Base-by-base conservation (phyloP, 1,140 invertebrate genomes). In the Calliphora vicina region DNA sequence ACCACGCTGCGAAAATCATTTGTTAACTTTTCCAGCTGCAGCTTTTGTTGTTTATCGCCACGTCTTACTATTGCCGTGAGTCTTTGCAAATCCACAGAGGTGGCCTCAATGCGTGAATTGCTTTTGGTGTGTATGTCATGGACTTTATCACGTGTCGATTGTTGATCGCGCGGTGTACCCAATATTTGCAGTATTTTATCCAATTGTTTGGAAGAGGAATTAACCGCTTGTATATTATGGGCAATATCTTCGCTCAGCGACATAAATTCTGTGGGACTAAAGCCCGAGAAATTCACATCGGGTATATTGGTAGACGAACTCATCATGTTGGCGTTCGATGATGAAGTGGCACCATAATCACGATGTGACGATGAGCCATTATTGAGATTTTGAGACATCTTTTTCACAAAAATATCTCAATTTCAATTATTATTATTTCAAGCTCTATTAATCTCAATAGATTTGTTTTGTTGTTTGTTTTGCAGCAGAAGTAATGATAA, bases 21-120 rank as follows among this genome's bases (percentile, higher is more conserved):
- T 8, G 94, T 96, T 0, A 98, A 91, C 90, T 96, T 94, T 85
- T 96, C 96, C 71, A 96, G 93, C 91, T 97, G 95, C 84, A 97
- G 91, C 87, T 95, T 96, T 86, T 96, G 95, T 82, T 95, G 93
- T 87, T 96, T 95, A 87, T 96, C 94, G 1, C 93, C 94, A 86
- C 92, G 92, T 74, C 93, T 91, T 81, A 94, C 94, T 10, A 95
- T 91, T 35, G 92, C 92, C 25, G 93, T 94, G 20, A 97, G 91
- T 83, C 94, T 93, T 83, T 94, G 93, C 74, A 97, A 92, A 85
- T 96, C 93, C 84, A 93, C 93, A 72, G 94, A 95, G 2, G 95
- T 96, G 57, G 93, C 93, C 15, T 94, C 92, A 26, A 97, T 94
- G 23, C 94, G 93, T 85, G 94, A 92, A 91, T 97, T 97, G 80